These are phyloP conservation scores for Pachyramphus minor DNA, from an alignment of 2,113 vertebrate genomes.

Conservation along the genomic window DNA sequence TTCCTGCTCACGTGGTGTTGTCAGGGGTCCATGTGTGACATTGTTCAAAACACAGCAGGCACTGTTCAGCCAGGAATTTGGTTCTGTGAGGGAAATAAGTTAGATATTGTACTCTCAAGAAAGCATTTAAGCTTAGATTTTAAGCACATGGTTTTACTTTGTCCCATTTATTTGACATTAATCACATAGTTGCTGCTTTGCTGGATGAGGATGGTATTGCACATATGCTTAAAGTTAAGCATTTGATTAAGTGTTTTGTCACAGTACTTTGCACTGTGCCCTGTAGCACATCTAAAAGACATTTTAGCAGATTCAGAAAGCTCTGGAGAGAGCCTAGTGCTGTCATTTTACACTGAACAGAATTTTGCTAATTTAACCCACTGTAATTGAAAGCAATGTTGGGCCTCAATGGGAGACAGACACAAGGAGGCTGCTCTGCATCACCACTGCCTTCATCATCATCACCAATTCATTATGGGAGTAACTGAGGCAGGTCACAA, in stretches of 20 bases:
- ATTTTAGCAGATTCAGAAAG: slow-evolving; percentile 10
- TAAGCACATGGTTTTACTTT: slow-evolving; percentile 46
- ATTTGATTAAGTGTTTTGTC: slow-evolving; percentile 35
- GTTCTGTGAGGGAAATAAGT: slow-evolving; percentile 7
- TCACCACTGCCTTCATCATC: background rate
- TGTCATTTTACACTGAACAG: background rate
- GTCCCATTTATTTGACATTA: slow-evolving; percentile 31
- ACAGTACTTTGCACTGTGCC: background rate
- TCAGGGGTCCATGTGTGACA: background rate
- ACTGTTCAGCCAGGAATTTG: background rate
- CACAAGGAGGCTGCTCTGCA: background rate
- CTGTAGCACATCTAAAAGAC: background rate
- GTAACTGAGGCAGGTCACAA: background rate
- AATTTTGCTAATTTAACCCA: background rate
- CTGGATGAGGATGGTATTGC: background rate
- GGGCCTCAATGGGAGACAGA: background rate
- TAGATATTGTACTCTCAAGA: background rate
- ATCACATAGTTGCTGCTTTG: slow-evolving; percentile 1
- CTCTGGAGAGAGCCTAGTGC: background rate
- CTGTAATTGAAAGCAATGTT: background rate
- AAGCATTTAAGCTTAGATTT: slow-evolving; percentile 7
- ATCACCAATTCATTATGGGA: background rate
- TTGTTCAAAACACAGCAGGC: background rate
- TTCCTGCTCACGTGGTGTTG: background rate
- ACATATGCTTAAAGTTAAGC: slow-evolving; percentile 28